phyloP scores from a whole-genome alignment of 2,797 vertebrate genomes.

The Cryptoprocta ferox region DNA sequence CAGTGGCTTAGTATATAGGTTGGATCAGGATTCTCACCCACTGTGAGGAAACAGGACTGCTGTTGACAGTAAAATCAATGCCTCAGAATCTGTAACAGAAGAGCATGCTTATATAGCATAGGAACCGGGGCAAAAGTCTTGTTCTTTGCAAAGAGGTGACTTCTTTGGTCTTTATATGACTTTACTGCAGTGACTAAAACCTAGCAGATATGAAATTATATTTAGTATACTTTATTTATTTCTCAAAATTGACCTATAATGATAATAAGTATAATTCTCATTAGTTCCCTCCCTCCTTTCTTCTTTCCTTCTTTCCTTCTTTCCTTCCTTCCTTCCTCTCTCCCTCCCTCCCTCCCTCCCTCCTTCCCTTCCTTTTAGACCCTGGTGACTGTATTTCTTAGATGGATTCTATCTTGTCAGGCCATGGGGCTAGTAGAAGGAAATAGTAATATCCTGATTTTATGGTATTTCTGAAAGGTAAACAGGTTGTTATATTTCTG shows the following conservation, averaged over 20 bases:
- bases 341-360: neutral
- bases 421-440: neutral
- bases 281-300: neutral
- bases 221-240: conserved; percentile 38
- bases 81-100: neutral
- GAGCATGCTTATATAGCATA: neutral
- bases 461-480: conserved; percentile 42
- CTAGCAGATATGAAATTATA: neutral
- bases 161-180: neutral
- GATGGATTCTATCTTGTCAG: neutral
- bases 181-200: neutral
- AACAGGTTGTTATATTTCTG: conserved; percentile 59
- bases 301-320: neutral
- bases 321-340: neutral
- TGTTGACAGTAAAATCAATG: neutral
- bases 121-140: neutral
- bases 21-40: neutral
- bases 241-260: neutral
- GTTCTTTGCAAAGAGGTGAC: neutral
- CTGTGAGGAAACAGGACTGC: conserved; percentile 12
- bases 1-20: neutral
- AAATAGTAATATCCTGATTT: conserved; percentile 43
- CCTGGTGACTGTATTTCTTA: conserved; percentile 5
- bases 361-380: neutral
- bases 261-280: conserved; percentile 5